Evolutionary conservation across 2,113 vertebrate species (phyloP).

Genomic region (Xiphophorus couchianus): DNA sequence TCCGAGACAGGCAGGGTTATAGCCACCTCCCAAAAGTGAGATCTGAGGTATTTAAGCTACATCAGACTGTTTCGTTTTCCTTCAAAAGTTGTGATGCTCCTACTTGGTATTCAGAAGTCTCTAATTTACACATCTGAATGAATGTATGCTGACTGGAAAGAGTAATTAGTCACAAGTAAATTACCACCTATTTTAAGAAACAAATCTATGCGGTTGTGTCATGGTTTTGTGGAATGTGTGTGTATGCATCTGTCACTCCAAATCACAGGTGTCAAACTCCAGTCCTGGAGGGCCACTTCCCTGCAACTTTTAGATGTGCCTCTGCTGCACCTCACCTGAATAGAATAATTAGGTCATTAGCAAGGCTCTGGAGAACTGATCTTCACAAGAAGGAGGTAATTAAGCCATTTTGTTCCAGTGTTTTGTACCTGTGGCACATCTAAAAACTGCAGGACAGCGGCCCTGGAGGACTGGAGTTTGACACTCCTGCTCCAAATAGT

Average conservation of each 20-base stretch:
- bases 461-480: too few relatives aligned
- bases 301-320: too few relatives aligned
- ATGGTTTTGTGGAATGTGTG: neutral
- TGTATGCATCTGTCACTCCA: neutral
- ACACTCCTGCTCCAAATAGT: neutral
- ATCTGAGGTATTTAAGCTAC: slow-evolving; percentile 36
- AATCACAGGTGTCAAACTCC: too few relatives aligned
- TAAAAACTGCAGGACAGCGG: too few relatives aligned
- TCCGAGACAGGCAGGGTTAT: slow-evolving; percentile 33
- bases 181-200: neutral
- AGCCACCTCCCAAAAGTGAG: slow-evolving; percentile 19
- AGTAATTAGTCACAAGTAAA: neutral
- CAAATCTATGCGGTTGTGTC: neutral
- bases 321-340: too few relatives aligned
- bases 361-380: too few relatives aligned
- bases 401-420: too few relatives aligned
- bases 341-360: too few relatives aligned
- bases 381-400: too few relatives aligned
- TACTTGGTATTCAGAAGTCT: slow-evolving; percentile 19
- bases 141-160: too few relatives aligned
- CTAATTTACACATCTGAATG: neutral
- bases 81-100: slow-evolving; percentile 36
- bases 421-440: too few relatives aligned
- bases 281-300: too few relatives aligned
- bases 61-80: slow-evolving; percentile 28